Percentiles rank a stretch among this genome's conserved stretches.
Conservation (phyloP, 2,888 invertebrate species). For the Catocala nupta region DNA sequence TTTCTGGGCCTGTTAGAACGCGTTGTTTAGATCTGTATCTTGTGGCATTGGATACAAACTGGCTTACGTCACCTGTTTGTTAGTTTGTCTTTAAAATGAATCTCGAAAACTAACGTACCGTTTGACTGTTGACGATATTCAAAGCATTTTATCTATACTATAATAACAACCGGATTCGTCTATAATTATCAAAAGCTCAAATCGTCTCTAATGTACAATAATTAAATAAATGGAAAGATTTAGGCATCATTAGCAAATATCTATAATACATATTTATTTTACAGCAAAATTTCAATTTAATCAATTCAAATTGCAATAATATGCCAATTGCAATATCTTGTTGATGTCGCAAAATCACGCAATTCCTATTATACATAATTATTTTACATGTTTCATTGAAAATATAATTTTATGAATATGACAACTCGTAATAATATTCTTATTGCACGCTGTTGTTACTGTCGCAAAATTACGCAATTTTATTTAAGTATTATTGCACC, state of each 20-base stretch:
- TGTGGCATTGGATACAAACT: background rate
- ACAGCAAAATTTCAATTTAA: background rate
- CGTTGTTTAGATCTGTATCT: too few relatives aligned
- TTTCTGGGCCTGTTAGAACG: too few relatives aligned
- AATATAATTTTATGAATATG: too few relatives aligned
- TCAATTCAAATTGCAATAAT: background rate
- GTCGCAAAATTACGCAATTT: background rate
- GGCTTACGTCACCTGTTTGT: too few relatives aligned
- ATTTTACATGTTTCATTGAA: too few relatives aligned
- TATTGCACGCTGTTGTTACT: too few relatives aligned
- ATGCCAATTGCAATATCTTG: background rate
- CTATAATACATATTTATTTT: background rate
- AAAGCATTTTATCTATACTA: too few relatives aligned
- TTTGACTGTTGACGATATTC: too few relatives aligned
- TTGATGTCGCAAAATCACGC: too few relatives aligned
- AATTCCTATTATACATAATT: too few relatives aligned
- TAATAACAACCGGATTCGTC: too few relatives aligned
- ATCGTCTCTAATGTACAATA: background rate
- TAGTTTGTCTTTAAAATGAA: background rate
- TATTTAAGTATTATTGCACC: background rate
- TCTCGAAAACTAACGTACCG: conserved; percentile 6
- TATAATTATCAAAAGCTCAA: background rate
- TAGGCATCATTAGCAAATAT: conserved; percentile 21
- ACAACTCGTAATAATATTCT: too few relatives aligned
- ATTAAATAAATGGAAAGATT: conserved; percentile 20